Conservation (phyloP, 30 jellyfish, hydroid and myxozoan genomes). For the Mastigias papua region DNA sequence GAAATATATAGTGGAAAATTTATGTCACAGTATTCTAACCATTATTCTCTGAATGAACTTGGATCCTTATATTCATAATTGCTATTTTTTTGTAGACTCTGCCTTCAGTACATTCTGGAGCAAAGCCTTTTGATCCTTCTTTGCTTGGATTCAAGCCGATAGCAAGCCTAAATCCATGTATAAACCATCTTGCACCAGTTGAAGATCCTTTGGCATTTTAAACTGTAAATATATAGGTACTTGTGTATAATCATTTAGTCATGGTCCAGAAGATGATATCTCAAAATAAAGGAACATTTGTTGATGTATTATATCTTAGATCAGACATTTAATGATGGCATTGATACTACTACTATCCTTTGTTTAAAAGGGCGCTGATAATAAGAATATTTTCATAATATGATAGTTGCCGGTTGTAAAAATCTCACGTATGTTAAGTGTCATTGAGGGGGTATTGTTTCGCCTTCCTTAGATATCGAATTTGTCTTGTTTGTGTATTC, state of each 20-base stretch:
- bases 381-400: constrained; percentile 27
- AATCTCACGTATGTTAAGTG: not conserved
- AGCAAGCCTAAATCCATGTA: constrained; percentile 63
- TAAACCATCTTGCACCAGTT: constrained; percentile 72
- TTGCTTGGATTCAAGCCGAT: constrained; percentile 69
- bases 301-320: not conserved
- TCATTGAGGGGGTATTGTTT: not conserved
- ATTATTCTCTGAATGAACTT: too few species aligned
- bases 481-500: not conserved
- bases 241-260: not conserved
- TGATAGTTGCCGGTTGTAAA: constrained; percentile 28
- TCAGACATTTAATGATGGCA: not conserved
- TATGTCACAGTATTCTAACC: too few species aligned
- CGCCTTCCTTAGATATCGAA: not conserved
- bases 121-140: constrained; percentile 55
- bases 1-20: too few species aligned
- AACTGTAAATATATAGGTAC: constrained; percentile 46
- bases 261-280: not conserved
- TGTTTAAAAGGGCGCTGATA: constrained; percentile 30
- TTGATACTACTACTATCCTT: constrained; percentile 16
- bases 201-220: constrained; percentile 76
- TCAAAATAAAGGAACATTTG: not conserved
- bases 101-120: constrained; percentile 36
- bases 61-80: too few species aligned
- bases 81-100: constrained; percentile 33